A percentile compares a stretch with the other conserved stretches of the same genome.
These are phyloP conservation scores for Lytechinus pictus DNA, from an alignment of 35 echinoderm and acorn worm species.

Conservation along the genomic window DNA sequence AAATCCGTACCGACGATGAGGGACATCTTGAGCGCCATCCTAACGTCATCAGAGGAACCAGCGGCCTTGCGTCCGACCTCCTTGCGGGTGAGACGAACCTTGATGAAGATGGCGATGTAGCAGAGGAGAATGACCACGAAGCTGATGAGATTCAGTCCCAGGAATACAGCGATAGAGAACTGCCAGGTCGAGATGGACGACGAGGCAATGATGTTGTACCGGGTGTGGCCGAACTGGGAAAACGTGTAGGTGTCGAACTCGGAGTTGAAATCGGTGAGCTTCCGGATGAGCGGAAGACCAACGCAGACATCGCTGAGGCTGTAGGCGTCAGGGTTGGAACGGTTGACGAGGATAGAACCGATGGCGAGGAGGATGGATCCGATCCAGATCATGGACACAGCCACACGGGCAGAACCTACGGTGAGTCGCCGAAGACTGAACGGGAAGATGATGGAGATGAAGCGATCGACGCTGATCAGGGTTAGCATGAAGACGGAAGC, in stretches of 20 bases:
- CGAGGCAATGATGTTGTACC: slow-evolving; percentile 43
- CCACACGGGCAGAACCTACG: slow-evolving; percentile 35
- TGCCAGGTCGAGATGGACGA: slow-evolving; percentile 59
- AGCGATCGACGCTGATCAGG: slow-evolving; percentile 69
- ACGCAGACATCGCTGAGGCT: slow-evolving; percentile 79
- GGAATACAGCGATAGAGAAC: slow-evolving; percentile 75
- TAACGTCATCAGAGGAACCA: slow-evolving; percentile 56
- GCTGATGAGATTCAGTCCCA: slow-evolving; percentile 71
- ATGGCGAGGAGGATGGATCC: slow-evolving; percentile 44
- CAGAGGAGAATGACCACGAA: slow-evolving; percentile 61
- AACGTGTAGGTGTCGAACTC: slow-evolving; percentile 6
- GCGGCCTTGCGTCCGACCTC: slow-evolving; percentile 30
- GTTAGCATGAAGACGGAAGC: slow-evolving; percentile 75
- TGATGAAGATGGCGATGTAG: slow-evolving; percentile 76
- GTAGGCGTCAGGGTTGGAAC: slow-evolving; percentile 58
- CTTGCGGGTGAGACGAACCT: slow-evolving; percentile 43
- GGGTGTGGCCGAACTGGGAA: neutral
- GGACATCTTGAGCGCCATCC: slow-evolving; percentile 79
- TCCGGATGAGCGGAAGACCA: slow-evolving; percentile 63
- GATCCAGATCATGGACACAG: slow-evolving; percentile 53
- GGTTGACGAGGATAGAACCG: slow-evolving; percentile 52
- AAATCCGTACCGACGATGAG: slow-evolving; percentile 84
- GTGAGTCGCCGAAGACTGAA: slow-evolving; percentile 61
- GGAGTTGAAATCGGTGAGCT: slow-evolving; percentile 49
- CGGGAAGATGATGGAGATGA: slow-evolving; percentile 76